Base-by-base conservation (phyloP, 2,797 vertebrate genomes). In the Haliaeetus vocifer region DNA sequence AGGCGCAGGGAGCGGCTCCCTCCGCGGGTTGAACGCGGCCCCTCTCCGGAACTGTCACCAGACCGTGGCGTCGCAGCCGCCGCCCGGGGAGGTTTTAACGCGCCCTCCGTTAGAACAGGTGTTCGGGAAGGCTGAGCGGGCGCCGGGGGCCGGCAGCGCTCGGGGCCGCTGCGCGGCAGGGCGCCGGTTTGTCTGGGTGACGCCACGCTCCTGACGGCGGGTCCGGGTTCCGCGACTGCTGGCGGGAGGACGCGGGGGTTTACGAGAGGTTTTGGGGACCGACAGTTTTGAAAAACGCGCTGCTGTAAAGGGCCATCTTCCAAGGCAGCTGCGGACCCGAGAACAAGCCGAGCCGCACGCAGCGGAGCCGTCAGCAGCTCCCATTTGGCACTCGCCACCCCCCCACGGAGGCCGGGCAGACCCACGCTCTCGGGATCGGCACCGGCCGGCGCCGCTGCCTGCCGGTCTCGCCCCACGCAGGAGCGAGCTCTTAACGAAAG, bases 321-420 rank as follows among this genome's bases (percentile, higher is more conserved):
- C 52, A 12, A 6, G 13, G 76, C 50, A 21, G 42, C 33, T 23
- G 50, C 40, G 13, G 42, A 29, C 6, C 49, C 11, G 25, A 15
- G 75, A 13, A 18, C 11, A 5, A 22, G 53, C 52, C 29, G 3
- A 8, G 65, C 65, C 3, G 53, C 3, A 1, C 1, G 13, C 77
- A 12, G 3, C 1, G 37, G 35, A 35, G 45, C 79, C 4, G 31
- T 0, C 15, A 0, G 18, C 3, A 35, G 59, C 45, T 40, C 37
- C 55, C 31, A 1, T 8, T 10, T 23, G 7, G 10, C 26, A 17
- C 26, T 11, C 50, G 9, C 50, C 26, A 16, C 26, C 10, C 37
- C 31, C 12, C 17, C 37, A 11, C 6, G 5, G 8, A 16, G 17
- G n/a, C 22, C 17, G 0, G 52, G 22, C 9, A 23, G 55, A 25